These are phyloP conservation scores for Hippoglossus stenolepis DNA, from an alignment of 2,113 vertebrate species.

Conservation along the genomic window DNA sequence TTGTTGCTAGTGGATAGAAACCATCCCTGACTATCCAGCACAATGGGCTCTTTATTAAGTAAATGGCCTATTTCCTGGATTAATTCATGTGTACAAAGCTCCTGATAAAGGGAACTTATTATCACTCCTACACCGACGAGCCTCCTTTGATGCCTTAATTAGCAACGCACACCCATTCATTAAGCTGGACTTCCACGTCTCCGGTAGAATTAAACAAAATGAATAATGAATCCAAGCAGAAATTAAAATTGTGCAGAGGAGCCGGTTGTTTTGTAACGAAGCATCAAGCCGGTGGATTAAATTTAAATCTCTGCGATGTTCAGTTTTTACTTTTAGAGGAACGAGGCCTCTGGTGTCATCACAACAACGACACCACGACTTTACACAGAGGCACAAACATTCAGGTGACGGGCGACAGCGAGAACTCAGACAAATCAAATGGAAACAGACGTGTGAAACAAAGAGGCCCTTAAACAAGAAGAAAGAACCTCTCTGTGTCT, in stretches of 20 bases:
- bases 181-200: conserved; percentile 34
- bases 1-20: no score
- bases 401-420: background rate
- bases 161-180: conserved; percentile 47
- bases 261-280: conserved; percentile 2
- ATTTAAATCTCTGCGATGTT: background rate
- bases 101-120: conserved; percentile 52
- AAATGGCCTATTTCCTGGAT: conserved; percentile 43
- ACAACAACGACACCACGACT: no score
- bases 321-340: background rate
- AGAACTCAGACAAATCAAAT: background rate
- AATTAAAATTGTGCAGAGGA: background rate
- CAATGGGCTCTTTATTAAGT: background rate
- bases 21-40: no score
- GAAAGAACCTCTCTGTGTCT: background rate
- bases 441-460: background rate
- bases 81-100: conserved; percentile 52
- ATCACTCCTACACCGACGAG: conserved; percentile 35
- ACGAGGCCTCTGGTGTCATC: background rate
- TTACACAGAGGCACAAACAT: background rate
- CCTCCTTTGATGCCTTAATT: conserved; percentile 57
- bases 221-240: conserved; percentile 39
- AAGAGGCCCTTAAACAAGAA: background rate
- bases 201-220: conserved; percentile 44
- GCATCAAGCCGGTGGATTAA: background rate